Evolutionary conservation across 2,797 vertebrate genomes (phyloP).

Genomic region (Gorsachius magnificus): DNA sequence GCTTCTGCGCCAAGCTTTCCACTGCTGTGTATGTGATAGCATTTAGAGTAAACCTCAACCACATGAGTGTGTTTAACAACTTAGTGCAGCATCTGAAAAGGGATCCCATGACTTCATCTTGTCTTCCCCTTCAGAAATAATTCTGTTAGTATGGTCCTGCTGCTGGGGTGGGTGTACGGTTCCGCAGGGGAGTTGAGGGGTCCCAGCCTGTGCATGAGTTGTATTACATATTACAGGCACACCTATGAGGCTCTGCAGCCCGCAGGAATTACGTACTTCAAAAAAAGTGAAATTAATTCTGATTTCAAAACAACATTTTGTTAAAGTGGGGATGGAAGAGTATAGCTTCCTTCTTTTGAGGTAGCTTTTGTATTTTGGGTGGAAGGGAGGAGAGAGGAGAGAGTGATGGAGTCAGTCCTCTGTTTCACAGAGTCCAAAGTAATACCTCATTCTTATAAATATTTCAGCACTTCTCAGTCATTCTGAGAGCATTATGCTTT

Average conservation of each 20-base stretch:
- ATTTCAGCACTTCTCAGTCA: constrained; percentile 40
- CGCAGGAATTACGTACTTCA: neutral
- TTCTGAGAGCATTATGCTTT: constrained; percentile 1
- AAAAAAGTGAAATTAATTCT: neutral
- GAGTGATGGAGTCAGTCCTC: neutral
- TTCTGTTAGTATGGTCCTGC: neutral
- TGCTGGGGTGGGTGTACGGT: neutral
- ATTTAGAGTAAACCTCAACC: neutral
- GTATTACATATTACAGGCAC: neutral
- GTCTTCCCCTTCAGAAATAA: neutral
- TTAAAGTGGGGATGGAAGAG: neutral
- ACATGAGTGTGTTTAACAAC: neutral
- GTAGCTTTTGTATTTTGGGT: neutral
- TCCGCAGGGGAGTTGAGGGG: neutral
- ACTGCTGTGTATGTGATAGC: neutral
- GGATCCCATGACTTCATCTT: neutral
- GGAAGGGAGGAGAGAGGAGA: neutral
- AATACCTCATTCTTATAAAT: constrained; percentile 45
- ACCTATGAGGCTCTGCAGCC: neutral
- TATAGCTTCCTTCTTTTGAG: neutral
- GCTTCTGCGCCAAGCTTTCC: neutral
- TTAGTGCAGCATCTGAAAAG: neutral
- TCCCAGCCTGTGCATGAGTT: neutral
- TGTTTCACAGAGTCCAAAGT: constrained; percentile 10
- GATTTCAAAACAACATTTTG: neutral